These are phyloP conservation scores for Euura saliciscinereae DNA, from an alignment of 1,140 invertebrate species.

Conservation along the genomic window DNA sequence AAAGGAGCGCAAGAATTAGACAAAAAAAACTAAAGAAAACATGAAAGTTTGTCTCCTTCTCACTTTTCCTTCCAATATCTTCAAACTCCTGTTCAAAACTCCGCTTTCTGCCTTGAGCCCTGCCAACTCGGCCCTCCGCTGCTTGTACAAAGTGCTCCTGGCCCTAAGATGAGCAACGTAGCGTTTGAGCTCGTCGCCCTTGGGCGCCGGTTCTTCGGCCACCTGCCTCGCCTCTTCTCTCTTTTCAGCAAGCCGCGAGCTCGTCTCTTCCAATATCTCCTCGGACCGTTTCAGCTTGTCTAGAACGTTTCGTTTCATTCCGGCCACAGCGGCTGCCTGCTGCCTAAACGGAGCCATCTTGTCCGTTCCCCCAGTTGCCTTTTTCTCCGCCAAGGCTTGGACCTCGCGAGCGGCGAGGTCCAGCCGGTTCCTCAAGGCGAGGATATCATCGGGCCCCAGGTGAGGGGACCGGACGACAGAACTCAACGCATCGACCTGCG, in stretches of 20 bases:
- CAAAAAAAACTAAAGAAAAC: slow-evolving; percentile 17
- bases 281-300: slow-evolving; percentile 72
- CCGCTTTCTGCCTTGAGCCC: slow-evolving; percentile 74
- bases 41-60: not conserved
- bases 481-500: slow-evolving; percentile 73
- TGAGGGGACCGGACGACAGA: slow-evolving; percentile 71
- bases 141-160: slow-evolving; percentile 82
- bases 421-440: slow-evolving; percentile 58
- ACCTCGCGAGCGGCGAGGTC: slow-evolving; percentile 44
- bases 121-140: slow-evolving; percentile 74
- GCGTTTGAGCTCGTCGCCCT: slow-evolving; percentile 83
- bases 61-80: slow-evolving; percentile 58
- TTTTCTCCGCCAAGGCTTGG: slow-evolving; percentile 45
- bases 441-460: slow-evolving; percentile 71
- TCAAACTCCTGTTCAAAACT: slow-evolving; percentile 67
- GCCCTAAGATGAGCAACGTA: slow-evolving; percentile 80
- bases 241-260: slow-evolving; percentile 61
- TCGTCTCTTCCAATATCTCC: slow-evolving; percentile 65
- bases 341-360: slow-evolving; percentile 84
- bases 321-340: slow-evolving; percentile 79
- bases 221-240: slow-evolving; percentile 56
- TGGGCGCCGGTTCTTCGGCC: slow-evolving; percentile 67
- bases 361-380: slow-evolving; percentile 64
- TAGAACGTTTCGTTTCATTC: slow-evolving; percentile 77
- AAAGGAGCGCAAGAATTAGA: not conserved